Evolutionary conservation across 2,113 vertebrate genomes (phyloP).

Genomic region (Planiliza haematocheilus): DNA sequence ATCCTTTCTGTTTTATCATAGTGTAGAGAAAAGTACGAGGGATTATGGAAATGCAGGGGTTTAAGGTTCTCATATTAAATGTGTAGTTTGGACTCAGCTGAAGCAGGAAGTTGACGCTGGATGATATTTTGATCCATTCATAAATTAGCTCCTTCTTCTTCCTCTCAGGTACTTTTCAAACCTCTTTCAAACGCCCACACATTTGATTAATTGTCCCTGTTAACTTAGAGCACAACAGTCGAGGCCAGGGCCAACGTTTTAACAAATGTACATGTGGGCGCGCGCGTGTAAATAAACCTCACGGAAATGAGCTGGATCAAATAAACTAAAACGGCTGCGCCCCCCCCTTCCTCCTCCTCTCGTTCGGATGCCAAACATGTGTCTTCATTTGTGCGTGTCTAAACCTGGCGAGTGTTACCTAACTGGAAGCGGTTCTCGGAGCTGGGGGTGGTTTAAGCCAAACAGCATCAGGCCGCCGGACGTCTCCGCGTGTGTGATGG

Average conservation of each 20-base stretch:
- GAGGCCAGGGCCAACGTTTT: neutral
- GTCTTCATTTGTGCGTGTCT: conserved; percentile 3
- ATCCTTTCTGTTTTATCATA: conserved; percentile 37
- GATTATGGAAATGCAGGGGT: conserved; percentile 53
- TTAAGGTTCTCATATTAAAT: conserved; percentile 41
- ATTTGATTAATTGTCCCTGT: neutral
- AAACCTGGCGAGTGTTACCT: conserved; percentile 12
- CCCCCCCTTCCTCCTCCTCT: neutral
- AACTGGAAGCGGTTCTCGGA: conserved; percentile 28
- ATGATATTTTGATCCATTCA: conserved; percentile 24
- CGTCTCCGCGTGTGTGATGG: conserved; percentile 35
- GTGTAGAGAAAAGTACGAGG: conserved; percentile 20
- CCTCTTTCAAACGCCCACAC: neutral
- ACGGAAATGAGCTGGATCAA: neutral
- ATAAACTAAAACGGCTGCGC: conserved; percentile 12
- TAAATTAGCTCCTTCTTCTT: neutral
- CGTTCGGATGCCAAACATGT: neutral
- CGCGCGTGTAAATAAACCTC: neutral
- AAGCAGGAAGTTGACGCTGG: conserved; percentile 14
- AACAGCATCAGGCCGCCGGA: conserved; percentile 43
- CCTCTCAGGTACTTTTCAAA: neutral
- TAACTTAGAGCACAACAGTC: neutral
- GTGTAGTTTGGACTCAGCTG: conserved; percentile 13
- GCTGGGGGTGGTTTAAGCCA: conserved; percentile 47
- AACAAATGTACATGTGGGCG: neutral